phyloP scores from a whole-genome alignment of 1,140 invertebrate genomes.

The Chironomus striatipennis region DNA sequence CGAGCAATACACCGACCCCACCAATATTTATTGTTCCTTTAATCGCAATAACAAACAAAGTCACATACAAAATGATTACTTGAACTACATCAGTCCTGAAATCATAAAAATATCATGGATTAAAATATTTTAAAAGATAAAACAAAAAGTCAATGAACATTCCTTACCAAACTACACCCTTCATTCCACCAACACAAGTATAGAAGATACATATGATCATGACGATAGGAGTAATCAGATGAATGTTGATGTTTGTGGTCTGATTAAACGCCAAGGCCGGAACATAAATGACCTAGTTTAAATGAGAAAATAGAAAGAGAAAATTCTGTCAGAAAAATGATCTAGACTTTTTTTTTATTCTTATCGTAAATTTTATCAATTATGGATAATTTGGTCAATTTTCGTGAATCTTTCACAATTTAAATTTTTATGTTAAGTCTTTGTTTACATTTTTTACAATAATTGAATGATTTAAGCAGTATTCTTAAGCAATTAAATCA shows the following conservation, averaged over 20 bases:
- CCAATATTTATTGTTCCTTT: constrained; percentile 74
- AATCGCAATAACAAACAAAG: constrained; percentile 68
- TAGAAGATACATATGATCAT: constrained; percentile 91
- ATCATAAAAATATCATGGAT: background rate
- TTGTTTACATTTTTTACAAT: too few relatives aligned
- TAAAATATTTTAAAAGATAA: background rate
- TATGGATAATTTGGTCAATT: too few relatives aligned
- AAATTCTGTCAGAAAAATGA: background rate
- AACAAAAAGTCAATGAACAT: background rate
- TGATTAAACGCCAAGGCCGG: constrained; percentile 73
- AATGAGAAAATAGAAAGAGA: background rate
- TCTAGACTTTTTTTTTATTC: too few relatives aligned
- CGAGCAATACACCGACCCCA: constrained; percentile 59
- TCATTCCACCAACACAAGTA: constrained; percentile 73
- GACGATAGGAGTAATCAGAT: constrained; percentile 71
- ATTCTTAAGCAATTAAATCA: too few relatives aligned
- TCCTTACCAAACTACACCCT: constrained; percentile 72
- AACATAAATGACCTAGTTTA: constrained; percentile 59
- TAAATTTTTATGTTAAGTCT: too few relatives aligned
- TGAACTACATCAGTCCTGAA: constrained; percentile 78
- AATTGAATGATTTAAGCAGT: too few relatives aligned
- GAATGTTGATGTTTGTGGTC: constrained; percentile 81
- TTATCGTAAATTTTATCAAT: too few relatives aligned
- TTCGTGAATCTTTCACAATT: too few relatives aligned
- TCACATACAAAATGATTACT: constrained; percentile 72